Evolutionary conservation across 2,888 invertebrate species (phyloP).

Genomic region (Tenthredo mesomela): DNA sequence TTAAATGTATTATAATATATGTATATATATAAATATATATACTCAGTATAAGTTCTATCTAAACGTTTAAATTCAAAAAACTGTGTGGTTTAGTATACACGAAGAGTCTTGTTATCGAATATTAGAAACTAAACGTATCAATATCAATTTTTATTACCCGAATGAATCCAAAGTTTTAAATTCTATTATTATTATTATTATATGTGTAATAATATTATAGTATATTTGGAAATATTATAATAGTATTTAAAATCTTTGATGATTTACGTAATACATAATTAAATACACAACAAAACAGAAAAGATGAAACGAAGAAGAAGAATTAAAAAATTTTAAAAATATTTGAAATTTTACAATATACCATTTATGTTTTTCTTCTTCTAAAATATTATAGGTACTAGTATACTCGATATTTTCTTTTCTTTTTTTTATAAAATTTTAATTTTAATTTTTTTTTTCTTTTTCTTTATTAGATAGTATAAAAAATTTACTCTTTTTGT

Average conservation of each 20-base stretch:
- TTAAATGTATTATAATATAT: not conserved
- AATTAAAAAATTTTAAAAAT: too few species aligned
- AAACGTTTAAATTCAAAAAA: conserved; percentile 3
- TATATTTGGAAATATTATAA: not conserved
- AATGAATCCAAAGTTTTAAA: not conserved
- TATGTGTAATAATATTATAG: not conserved
- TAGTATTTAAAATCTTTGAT: not conserved
- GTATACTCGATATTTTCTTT: not conserved
- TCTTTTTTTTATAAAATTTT: not conserved
- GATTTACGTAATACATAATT: too few species aligned
- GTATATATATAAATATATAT: not conserved
- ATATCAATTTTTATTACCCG: conserved; percentile 16
- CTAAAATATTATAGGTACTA: not conserved
- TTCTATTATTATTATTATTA: not conserved
- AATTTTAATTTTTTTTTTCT: not conserved
- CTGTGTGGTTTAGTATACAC: not conserved
- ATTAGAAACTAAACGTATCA: conserved; percentile 16
- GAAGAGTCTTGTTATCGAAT: not conserved
- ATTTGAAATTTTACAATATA: not conserved
- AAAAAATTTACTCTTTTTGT: not conserved
- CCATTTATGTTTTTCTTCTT: not conserved
- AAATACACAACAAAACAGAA: not conserved
- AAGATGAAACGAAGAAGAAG: not conserved
- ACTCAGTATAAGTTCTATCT: not conserved
- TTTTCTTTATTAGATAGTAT: not conserved